phyloP scores from a whole-genome alignment of 2,888 invertebrate genomes.

The Eurois occulta region DNA sequence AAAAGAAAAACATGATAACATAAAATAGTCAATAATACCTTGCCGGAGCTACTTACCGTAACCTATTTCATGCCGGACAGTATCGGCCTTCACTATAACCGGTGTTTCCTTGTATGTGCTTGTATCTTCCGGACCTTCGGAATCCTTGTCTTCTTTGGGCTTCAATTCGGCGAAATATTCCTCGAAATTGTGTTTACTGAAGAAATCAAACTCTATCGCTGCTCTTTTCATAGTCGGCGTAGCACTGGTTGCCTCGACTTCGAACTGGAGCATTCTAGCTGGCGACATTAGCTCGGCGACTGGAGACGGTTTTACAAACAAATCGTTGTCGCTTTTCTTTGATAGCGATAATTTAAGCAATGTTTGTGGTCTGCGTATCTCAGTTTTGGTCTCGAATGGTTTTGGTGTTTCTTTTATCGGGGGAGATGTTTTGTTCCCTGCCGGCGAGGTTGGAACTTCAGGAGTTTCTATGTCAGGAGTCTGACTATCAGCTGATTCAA shows the following conservation, averaged over 20 bases:
- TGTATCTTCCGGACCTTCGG: constrained; percentile 61
- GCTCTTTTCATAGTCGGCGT: constrained; percentile 88
- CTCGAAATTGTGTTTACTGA: constrained; percentile 82
- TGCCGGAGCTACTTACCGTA: constrained; percentile 80
- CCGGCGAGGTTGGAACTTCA: constrained; percentile 44
- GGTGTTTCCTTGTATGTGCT: constrained; percentile 79
- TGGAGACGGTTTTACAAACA: constrained; percentile 85
- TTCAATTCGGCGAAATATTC: constrained; percentile 79
- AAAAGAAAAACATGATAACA: constrained; percentile 55
- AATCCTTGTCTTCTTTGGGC: constrained; percentile 56
- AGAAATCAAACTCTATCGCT: constrained; percentile 85
- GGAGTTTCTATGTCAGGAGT: constrained; percentile 55
- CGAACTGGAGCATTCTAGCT: constrained; percentile 87
- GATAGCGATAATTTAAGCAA: constrained; percentile 79
- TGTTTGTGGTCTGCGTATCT: constrained; percentile 70
- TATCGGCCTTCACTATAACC: constrained; percentile 83
- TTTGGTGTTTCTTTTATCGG: constrained; percentile 78
- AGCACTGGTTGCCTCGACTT: constrained; percentile 80
- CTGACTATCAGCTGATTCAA: constrained; percentile 49
- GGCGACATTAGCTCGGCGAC: constrained; percentile 85
- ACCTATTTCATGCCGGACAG: constrained; percentile 86
- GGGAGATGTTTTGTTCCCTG: constrained; percentile 65
- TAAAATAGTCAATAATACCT: constrained; percentile 48
- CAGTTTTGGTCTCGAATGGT: constrained; percentile 62
- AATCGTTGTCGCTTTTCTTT: constrained; percentile 79